A percentile compares a stretch with the other conserved stretches of the same genome.
Evolutionary conservation across 2,888 invertebrate genomes (phyloP).

Genomic region (Callosobruchus maculatus): DNA sequence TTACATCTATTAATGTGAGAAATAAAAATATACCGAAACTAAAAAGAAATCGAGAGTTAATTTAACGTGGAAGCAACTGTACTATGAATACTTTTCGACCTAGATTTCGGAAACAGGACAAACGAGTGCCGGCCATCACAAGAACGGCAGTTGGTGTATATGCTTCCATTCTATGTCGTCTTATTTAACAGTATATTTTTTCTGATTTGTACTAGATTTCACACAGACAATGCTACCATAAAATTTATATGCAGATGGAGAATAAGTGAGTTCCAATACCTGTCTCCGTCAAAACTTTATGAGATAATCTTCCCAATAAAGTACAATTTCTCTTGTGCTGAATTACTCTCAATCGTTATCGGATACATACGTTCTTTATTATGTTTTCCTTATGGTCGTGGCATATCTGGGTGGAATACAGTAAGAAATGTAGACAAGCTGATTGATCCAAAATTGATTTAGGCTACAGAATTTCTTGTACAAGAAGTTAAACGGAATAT

Average conservation of each 20-base stretch:
- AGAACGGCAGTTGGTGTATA: neutral
- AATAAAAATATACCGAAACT: no score
- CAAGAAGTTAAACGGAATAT: no score
- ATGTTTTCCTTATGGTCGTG: no score
- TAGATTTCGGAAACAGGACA: neutral
- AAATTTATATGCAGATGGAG: neutral
- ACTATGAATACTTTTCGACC: neutral
- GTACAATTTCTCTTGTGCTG: neutral
- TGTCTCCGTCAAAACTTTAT: neutral
- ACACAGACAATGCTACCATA: neutral
- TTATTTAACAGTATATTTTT: neutral
- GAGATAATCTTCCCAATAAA: neutral
- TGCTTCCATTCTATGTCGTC: neutral
- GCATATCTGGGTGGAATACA: no score
- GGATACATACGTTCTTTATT: no score
- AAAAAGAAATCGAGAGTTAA: neutral
- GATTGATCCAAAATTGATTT: no score
- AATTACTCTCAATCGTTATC: no score
- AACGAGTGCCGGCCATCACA: neutral
- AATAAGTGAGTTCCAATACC: neutral
- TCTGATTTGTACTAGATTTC: neutral
- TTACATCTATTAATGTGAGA: no score
- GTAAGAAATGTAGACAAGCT: no score
- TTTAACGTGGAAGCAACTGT: neutral
- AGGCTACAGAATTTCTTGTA: no score